A percentile compares a stretch with the other conserved stretches of the same genome.
phyloP scores from a whole-genome alignment of 2,113 vertebrate genomes.

The Sapajus apella region DNA sequence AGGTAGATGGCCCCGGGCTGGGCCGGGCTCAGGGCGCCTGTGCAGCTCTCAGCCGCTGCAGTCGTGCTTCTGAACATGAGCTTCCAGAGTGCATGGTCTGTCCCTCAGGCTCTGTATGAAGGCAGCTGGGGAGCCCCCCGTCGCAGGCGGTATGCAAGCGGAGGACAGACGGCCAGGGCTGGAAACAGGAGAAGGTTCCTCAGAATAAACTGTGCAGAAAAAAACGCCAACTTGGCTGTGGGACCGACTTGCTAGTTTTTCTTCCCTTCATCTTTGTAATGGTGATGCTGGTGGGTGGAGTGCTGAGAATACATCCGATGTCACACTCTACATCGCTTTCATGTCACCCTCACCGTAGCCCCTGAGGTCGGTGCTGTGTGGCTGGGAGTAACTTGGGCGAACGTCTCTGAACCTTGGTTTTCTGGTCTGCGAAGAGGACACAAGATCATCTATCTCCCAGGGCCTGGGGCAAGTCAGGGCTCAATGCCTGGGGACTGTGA shows the following conservation, averaged over 20 bases:
- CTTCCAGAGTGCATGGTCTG: neutral
- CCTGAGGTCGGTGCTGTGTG: neutral
- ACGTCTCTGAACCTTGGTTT: neutral
- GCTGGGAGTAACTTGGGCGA: neutral
- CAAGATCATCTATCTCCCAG: neutral
- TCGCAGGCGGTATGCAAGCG: neutral
- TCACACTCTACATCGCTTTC: neutral
- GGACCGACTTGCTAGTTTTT: neutral
- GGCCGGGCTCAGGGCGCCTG: too few relatives aligned
- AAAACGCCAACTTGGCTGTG: neutral
- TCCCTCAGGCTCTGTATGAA: neutral
- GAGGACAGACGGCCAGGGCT: neutral
- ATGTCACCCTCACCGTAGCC: neutral
- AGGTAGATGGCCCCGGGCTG: neutral
- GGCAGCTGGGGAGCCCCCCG: neutral
- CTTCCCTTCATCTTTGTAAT: neutral
- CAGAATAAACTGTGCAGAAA: neutral
- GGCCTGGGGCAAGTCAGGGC: neutral
- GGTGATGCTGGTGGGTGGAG: neutral
- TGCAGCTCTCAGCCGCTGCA: neutral
- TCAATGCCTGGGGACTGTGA: neutral
- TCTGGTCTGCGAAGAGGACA: neutral
- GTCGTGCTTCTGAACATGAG: neutral
- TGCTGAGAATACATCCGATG: neutral
- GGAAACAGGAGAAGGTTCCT: neutral